These are phyloP conservation scores for Alentia gelatinosa DNA, from an alignment of 2,888 invertebrate species.

Conservation along the genomic window DNA sequence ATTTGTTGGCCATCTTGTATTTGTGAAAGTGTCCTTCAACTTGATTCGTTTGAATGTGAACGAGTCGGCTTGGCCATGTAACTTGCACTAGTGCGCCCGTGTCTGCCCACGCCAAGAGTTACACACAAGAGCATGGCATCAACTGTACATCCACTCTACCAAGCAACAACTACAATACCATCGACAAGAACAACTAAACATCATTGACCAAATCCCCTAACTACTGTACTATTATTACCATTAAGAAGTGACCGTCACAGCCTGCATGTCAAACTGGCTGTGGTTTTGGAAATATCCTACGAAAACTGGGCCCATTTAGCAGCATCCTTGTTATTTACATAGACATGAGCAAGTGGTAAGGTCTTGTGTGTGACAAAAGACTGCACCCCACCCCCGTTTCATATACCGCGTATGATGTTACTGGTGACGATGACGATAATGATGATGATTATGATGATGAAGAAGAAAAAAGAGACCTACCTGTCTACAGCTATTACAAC, in stretches of 20 bases:
- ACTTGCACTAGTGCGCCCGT: conserved; percentile 53
- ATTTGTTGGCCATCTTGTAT: conserved; percentile 60
- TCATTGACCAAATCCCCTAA: background rate
- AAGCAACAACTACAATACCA: conserved; percentile 14
- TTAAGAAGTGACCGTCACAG: conserved; percentile 8
- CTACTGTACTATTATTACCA: background rate
- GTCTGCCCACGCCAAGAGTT: conserved; percentile 37
- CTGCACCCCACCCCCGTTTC: background rate
- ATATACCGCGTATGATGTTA: conserved; percentile 32
- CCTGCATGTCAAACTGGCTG: conserved; percentile 31
- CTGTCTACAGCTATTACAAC: background rate
- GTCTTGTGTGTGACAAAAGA: conserved; percentile 23
- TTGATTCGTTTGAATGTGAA: conserved; percentile 55
- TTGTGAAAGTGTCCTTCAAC: conserved; percentile 62
- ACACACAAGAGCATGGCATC: conserved; percentile 45
- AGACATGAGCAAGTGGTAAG: background rate
- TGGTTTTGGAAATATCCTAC: conserved; percentile 10
- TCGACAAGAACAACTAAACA: conserved; percentile 28
- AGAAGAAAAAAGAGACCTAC: conserved; percentile 20
- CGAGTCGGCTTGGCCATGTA: conserved; percentile 54
- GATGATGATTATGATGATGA: conserved; percentile 24
- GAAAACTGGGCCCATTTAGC: conserved; percentile 21
- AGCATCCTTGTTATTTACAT: conserved; percentile 41
- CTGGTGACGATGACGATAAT: conserved; percentile 38
- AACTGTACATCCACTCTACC: conserved; percentile 44